Evolutionary conservation across 2,797 vertebrate species (phyloP).

Genomic region (Lepidocolaptes lacrymiger): DNA sequence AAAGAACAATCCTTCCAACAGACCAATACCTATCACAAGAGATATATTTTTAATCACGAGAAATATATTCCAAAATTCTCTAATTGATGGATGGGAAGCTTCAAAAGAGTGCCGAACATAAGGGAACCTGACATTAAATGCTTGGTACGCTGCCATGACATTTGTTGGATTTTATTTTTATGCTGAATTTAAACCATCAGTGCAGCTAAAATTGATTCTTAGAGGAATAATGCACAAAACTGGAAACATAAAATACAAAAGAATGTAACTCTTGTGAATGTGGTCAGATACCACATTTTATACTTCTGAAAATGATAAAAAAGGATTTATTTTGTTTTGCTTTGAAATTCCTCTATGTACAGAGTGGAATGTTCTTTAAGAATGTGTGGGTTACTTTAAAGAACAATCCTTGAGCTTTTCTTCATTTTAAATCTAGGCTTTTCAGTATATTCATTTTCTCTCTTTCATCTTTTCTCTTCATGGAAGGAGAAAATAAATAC

Average conservation of each 20-base stretch:
- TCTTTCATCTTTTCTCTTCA: conserved; percentile 14
- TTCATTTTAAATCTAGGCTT: not conserved
- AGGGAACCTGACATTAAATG: conserved; percentile 76
- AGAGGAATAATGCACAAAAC: conserved; percentile 37
- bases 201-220: conserved; percentile 65
- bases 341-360: not conserved
- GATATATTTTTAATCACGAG: conserved; percentile 60
- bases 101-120: conserved; percentile 65
- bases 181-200: conserved; percentile 63
- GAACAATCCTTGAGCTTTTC: not conserved
- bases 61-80: conserved; percentile 57
- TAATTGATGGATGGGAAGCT: conserved; percentile 62
- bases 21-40: conserved; percentile 10
- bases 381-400: conserved; percentile 20
- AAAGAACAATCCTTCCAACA: conserved; percentile 13
- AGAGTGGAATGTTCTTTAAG: conserved; percentile 13
- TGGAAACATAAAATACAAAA: conserved; percentile 39
- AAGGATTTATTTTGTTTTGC: conserved; percentile 41
- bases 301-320: conserved; percentile 41
- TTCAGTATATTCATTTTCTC: not conserved
- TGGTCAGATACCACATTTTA: not conserved
- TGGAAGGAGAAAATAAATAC: conserved; percentile 26
- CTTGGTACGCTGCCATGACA: conserved; percentile 71
- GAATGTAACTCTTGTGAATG: conserved; percentile 7
- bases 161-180: conserved; percentile 75